These are phyloP conservation scores for Hirundichthys speculiger DNA, from an alignment of 2,113 vertebrate genomes.

Conservation along the genomic window DNA sequence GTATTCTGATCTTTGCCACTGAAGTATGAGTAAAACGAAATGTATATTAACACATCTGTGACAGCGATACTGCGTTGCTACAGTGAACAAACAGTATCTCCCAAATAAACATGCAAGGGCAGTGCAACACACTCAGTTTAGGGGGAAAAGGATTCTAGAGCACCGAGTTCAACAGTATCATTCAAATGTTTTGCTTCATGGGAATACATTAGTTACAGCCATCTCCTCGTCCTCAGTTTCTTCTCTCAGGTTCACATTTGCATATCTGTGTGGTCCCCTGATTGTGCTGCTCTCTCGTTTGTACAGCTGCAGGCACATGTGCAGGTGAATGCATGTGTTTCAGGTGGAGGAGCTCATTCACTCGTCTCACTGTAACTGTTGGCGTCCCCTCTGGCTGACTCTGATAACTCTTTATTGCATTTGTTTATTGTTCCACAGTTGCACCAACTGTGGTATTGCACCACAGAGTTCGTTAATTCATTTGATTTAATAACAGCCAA, in stretches of 20 bases:
- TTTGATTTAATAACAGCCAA: not conserved
- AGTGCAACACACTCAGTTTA: constrained; percentile 4
- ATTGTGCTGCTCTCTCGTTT: not conserved
- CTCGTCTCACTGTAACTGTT: constrained; percentile 16
- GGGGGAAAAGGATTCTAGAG: constrained; percentile 9
- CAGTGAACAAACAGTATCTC: too few species aligned
- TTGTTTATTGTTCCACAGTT: constrained; percentile 26
- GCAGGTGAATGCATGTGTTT: constrained; percentile 34
- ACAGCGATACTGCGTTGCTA: not conserved
- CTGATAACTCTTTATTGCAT: constrained; percentile 26
- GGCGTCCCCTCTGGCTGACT: constrained; percentile 24
- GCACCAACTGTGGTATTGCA: too few species aligned
- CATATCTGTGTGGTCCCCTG: constrained; percentile 7
- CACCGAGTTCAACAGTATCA: not conserved
- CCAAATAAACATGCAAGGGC: too few species aligned
- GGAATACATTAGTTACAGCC: constrained; percentile 31
- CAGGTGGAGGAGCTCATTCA: constrained; percentile 17
- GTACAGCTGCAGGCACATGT: constrained; percentile 9
- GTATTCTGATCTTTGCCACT: constrained; percentile 45
- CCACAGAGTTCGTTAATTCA: too few species aligned
- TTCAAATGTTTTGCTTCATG: not conserved
- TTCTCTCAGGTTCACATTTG: constrained; percentile 19
- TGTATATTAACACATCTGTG: constrained; percentile 2
- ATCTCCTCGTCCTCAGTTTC: constrained; percentile 20
- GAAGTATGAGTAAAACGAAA: constrained; percentile 26